These are phyloP conservation scores for Acanthurus tractus DNA, from an alignment of 2,797 vertebrate species.

Conservation along the genomic window DNA sequence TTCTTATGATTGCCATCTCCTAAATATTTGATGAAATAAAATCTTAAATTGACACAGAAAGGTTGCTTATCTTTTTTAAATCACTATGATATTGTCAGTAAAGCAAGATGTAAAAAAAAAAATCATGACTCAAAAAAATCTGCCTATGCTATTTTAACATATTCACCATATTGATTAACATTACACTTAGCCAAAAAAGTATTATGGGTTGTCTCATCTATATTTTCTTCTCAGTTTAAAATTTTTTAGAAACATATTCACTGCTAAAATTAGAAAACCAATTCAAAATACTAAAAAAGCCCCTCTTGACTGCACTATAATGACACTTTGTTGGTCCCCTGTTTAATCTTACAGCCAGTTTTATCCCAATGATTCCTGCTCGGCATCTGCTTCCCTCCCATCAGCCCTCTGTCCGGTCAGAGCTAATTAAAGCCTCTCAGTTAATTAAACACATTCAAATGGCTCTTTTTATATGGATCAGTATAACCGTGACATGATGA, in stretches of 20 bases:
- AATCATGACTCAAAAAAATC: not conserved
- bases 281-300: constrained; percentile 14
- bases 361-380: constrained; percentile 50
- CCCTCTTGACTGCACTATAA: not conserved
- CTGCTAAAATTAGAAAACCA: constrained; percentile 52
- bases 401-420: constrained; percentile 15
- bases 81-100: not conserved
- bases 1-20: not conserved
- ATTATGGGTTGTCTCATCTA: no score
- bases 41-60: not conserved
- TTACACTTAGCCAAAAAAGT: not conserved
- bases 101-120: not conserved
- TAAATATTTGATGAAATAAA: not conserved
- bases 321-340: constrained; percentile 27
- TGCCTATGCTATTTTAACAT: no score
- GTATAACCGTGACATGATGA: constrained; percentile 35
- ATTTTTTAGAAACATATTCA: not conserved
- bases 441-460: constrained; percentile 72
- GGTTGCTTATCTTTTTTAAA: not conserved
- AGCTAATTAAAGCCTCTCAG: constrained; percentile 68
- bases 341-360: constrained; percentile 40
- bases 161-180: not conserved
- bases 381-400: constrained; percentile 23
- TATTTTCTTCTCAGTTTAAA: not conserved
- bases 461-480: constrained; percentile 45